Conservation (phyloP, 2,113 vertebrate genomes). For the Meleagris gallopavo region DNA sequence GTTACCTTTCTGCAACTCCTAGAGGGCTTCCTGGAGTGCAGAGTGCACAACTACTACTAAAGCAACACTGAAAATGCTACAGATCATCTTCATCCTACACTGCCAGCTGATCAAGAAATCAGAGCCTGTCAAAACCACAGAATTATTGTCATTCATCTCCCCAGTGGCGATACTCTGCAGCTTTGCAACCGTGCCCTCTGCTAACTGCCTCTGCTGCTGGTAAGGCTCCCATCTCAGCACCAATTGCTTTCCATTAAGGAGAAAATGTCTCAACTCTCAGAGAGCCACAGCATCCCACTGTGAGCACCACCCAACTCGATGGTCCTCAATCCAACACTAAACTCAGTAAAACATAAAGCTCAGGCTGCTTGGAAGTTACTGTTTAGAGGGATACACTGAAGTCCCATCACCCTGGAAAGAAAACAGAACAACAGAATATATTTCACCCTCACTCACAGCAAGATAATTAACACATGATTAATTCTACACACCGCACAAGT, state of each 20-base stretch:
- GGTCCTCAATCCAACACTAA: not conserved
- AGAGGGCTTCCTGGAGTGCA: not conserved
- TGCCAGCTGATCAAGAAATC: not conserved
- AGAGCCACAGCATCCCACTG: not conserved
- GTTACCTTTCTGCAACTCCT: not conserved
- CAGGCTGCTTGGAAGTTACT: not conserved
- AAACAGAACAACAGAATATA: not conserved
- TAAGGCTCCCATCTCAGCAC: not conserved
- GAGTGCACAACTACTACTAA: not conserved
- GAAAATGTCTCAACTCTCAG: not conserved
- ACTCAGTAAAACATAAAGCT: not conserved
- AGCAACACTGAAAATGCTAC: not conserved
- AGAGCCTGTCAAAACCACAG: not conserved
- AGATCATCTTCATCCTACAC: not conserved
- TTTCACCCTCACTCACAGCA: not conserved
- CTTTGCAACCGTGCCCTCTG: not conserved
- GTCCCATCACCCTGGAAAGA: constrained; percentile 21
- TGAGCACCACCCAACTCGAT: not conserved
- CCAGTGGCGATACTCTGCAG: not conserved
- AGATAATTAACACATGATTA: constrained; percentile 19
- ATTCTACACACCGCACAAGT: constrained; percentile 19
- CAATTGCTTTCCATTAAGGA: not conserved
- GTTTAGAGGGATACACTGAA: not conserved
- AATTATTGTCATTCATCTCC: not conserved
- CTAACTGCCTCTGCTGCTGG: not conserved